A percentile compares a stretch with the other conserved stretches of the same genome.
These are phyloP conservation scores for Sebastes hopkinsi DNA, from an alignment of 2,797 vertebrate genomes.

Conservation along the genomic window DNA sequence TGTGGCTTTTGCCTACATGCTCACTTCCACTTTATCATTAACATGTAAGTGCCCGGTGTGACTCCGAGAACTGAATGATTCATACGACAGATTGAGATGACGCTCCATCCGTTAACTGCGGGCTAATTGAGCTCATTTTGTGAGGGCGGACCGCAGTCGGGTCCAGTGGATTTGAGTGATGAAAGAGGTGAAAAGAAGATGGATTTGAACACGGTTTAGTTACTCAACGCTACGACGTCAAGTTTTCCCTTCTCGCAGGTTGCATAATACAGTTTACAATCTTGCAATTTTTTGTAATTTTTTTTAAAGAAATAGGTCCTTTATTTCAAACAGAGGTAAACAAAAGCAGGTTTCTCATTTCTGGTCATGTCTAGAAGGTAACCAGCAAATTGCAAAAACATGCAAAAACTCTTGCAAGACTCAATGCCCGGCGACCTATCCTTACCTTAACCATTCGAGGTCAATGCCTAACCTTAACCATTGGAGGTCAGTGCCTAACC, in stretches of 20 bases:
- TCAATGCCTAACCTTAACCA: too few species aligned
- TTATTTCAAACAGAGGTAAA: not conserved
- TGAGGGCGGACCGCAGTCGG: not conserved
- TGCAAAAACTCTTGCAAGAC: too few species aligned
- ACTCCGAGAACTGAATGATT: slow-evolving; percentile 25
- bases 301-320: not conserved
- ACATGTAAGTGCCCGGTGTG: slow-evolving; percentile 10
- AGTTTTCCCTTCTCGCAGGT: not conserved
- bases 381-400: too few species aligned
- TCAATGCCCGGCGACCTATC: too few species aligned
- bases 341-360: too few species aligned
- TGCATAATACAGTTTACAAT: not conserved
- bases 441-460: too few species aligned
- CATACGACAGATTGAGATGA: not conserved
- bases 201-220: not conserved
- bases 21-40: slow-evolving; percentile 5
- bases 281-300: not conserved
- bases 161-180: not conserved
- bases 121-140: slow-evolving; percentile 25
- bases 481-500: too few species aligned
- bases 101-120: slow-evolving; percentile 7
- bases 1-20: not conserved
- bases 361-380: too few species aligned
- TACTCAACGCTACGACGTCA: not conserved
- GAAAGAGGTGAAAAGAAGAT: not conserved